Evolutionary conservation across 2,888 invertebrate species (phyloP).

Genomic region (Zhuqinia jingwanae): DNA sequence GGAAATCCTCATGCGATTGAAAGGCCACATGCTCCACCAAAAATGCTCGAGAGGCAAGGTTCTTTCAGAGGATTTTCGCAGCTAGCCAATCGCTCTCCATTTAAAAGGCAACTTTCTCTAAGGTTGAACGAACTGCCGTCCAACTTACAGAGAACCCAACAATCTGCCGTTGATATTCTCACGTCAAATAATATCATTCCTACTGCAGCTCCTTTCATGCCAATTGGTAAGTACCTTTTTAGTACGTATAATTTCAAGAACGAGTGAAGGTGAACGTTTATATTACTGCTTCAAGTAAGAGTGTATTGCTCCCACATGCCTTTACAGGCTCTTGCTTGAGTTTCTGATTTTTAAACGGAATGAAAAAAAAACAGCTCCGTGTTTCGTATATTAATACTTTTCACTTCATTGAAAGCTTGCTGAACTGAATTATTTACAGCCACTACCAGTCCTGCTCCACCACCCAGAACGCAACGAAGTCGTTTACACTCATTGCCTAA

Average conservation of each 20-base stretch:
- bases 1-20: conserved; percentile 83
- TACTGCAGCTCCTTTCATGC: conserved; percentile 63
- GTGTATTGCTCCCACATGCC: conserved; percentile 9
- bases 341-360: conserved; percentile 46
- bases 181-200: conserved; percentile 77
- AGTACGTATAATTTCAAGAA: neutral
- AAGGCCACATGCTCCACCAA: conserved; percentile 96
- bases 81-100: conserved; percentile 91
- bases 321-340: conserved; percentile 56
- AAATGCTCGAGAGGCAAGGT: conserved; percentile 96
- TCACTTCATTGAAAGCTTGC: conserved; percentile 52
- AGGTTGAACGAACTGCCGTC: conserved; percentile 97
- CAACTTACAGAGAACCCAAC: conserved; percentile 89
- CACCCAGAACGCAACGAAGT: conserved; percentile 80
- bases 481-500: conserved; percentile 81
- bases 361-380: conserved; percentile 35
- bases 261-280: conserved; percentile 18
- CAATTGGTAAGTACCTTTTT: conserved; percentile 58
- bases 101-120: conserved; percentile 97
- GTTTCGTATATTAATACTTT: conserved; percentile 25
- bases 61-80: conserved; percentile 92
- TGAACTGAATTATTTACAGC: conserved; percentile 71
- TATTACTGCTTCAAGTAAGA: conserved; percentile 45
- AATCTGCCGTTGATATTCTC: conserved; percentile 77
- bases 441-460: conserved; percentile 80